Percentiles rank a stretch among this genome's conserved stretches.
phyloP scores from a whole-genome alignment of 2,797 vertebrate genomes.

The Aselliscus stoliczkanus region DNA sequence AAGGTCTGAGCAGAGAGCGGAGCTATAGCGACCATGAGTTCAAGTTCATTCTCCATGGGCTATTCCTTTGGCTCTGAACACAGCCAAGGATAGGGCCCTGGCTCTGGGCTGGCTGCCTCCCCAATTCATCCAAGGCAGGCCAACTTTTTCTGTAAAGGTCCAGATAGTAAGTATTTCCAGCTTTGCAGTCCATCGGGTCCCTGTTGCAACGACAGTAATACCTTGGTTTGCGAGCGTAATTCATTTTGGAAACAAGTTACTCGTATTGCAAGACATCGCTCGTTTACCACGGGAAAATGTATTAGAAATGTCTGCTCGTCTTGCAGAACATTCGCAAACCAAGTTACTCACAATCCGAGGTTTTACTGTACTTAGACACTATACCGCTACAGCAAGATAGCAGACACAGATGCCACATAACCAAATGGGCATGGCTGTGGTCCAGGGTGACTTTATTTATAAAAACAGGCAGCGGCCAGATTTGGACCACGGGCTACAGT shows the following conservation, averaged over 20 bases:
- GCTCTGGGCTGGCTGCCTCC: neutral
- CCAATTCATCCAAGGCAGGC: neutral
- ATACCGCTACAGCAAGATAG: rapidly evolving
- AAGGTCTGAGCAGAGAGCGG: neutral
- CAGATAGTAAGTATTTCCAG: neutral
- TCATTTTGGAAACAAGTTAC: no score
- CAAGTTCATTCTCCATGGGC: neutral
- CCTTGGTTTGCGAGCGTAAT: no score
- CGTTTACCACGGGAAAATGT: no score
- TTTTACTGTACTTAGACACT: neutral
- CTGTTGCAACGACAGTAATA: neutral
- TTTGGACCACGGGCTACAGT: neutral
- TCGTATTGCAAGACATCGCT: no score
- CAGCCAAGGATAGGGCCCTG: neutral
- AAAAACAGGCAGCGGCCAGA: neutral
- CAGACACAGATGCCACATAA: neutral
- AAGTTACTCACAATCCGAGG: no score
- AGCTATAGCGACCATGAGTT: neutral
- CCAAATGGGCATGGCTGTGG: neutral
- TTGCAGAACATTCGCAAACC: no score
- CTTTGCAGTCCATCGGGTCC: neutral
- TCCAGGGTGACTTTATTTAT: neutral
- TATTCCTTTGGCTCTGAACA: neutral
- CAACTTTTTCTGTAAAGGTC: neutral
- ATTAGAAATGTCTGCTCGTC: no score